These are phyloP conservation scores for Ceratina japonica DNA, from an alignment of 1,140 invertebrate species.

Conservation along the genomic window DNA sequence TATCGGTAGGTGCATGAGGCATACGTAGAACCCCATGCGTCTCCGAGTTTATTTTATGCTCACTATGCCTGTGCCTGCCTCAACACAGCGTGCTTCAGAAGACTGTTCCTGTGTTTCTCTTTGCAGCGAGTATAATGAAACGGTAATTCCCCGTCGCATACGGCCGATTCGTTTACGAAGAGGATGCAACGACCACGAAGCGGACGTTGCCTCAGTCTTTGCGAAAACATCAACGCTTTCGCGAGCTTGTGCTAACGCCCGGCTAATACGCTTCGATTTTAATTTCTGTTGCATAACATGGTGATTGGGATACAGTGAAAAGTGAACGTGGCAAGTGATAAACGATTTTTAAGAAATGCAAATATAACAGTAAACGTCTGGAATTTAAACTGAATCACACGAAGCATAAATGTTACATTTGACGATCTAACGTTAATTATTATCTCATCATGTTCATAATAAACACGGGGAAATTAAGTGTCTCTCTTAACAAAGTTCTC, in stretches of 20 bases:
- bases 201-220: constrained; percentile 33
- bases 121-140: constrained; percentile 59
- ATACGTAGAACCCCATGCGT: constrained; percentile 67
- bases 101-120: constrained; percentile 42
- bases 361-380: no score
- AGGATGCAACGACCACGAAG: constrained; percentile 33
- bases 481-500: background rate
- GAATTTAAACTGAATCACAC: no score
- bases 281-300: no score
- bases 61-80: constrained; percentile 59
- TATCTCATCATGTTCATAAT: background rate
- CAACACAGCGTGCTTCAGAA: constrained; percentile 44
- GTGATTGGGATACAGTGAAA: background rate
- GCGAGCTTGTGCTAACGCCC: constrained; percentile 12
- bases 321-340: background rate
- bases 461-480: background rate
- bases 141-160: constrained; percentile 60
- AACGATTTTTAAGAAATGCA: background rate
- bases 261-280: background rate
- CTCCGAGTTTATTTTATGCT: constrained; percentile 68
- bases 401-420: background rate
- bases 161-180: constrained; percentile 53
- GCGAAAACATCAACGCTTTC: constrained; percentile 20
- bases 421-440: no score
- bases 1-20: constrained; percentile 61